Conservation (phyloP, 2,113 vertebrate genomes). For the Rhynchomys soricoides region DNA sequence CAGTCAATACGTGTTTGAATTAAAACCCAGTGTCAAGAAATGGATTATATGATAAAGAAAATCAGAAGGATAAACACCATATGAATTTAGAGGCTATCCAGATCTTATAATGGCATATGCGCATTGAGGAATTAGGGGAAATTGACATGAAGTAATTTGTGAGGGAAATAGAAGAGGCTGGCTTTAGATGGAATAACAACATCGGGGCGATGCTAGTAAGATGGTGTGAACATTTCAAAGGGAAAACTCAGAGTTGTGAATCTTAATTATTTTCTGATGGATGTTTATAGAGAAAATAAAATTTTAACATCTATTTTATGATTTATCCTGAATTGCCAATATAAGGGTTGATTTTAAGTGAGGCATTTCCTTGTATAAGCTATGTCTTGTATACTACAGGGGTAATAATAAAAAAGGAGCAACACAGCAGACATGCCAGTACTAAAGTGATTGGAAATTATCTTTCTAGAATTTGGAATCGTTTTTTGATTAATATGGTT, state of each 20-base stretch:
- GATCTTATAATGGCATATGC: neutral
- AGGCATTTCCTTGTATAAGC: neutral
- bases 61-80: neutral
- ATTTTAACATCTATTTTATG: neutral
- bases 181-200: neutral
- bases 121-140: neutral
- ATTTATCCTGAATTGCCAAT: neutral
- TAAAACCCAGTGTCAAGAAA: neutral
- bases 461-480: neutral
- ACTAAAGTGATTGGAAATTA: conserved; percentile 11
- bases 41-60: neutral
- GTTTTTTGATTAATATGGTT: neutral
- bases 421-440: neutral
- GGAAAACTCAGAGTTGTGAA: neutral
- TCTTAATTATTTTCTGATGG: neutral
- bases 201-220: neutral
- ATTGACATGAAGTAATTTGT: neutral
- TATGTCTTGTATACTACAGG: neutral
- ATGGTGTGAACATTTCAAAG: neutral
- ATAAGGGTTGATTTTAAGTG: neutral
- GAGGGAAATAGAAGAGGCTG: neutral
- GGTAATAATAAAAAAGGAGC: neutral
- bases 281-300: neutral
- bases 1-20: neutral
- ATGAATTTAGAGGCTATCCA: neutral